Evolutionary conservation across 1,140 invertebrate genomes (phyloP), one percentile per base, ranked within the genome.

Genomic region (Chironomus striatipennis): DNA sequence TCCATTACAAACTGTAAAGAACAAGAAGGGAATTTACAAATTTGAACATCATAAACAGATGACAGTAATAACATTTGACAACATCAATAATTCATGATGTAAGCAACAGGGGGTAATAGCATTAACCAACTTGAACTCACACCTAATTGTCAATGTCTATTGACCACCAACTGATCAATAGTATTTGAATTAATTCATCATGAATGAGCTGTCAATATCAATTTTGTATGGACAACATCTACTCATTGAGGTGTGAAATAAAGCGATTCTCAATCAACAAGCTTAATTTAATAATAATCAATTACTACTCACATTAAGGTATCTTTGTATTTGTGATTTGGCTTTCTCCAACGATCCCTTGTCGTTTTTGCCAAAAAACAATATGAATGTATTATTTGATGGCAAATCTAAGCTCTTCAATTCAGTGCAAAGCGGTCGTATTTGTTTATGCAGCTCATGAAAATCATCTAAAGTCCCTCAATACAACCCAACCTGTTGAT

Each of bases 381-480:
- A 91, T 78, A 93, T 92, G 74, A 93, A 87, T 15, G 90, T 88
- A 75, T 90, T 90, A 70, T 70, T 70, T 0, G 89, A 90, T 0
- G 93, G 93, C 75, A 95, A 82, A 79, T 95, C 93, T 76, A 93
- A 83, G 77, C 88, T 90, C 83, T 92, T 93, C 57, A 95, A 84
- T 80, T 90, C 90, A 1, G 91, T 86, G 83, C 89, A 91, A 76
- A 95, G 86, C 80, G 93, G 90, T 74, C 92, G 85, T 76, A 97
- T 81, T 84, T 95, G 95, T 78, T 90, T 86, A 83, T 95, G 92
- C 73, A 96, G 83, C 76, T 93, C 90, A 81, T 87, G 86, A 81
- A 97, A 94, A 78, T 96, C 91, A 72, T 89, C 88, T 1, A 96
- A 84, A 73, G 89, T 94, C 76, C n/a, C 93, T 85, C 76, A 93